Evolutionary conservation across 2,888 invertebrate genomes (phyloP).

Genomic region (Mesochorus sp.): DNA sequence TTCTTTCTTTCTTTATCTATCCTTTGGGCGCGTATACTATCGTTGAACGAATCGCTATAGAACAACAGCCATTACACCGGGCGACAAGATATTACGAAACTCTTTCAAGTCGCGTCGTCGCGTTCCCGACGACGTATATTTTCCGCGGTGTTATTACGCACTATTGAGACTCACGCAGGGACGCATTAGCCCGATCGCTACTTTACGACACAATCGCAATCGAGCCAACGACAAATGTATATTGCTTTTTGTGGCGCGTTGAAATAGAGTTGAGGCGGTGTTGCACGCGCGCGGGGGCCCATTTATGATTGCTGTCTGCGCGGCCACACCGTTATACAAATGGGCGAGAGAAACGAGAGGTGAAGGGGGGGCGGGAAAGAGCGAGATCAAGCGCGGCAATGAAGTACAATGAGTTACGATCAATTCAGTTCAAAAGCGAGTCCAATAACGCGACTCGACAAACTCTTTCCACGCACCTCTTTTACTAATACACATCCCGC

Average conservation of each 20-base stretch:
- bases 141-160: conserved; percentile 54
- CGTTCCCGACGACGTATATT: conserved; percentile 27
- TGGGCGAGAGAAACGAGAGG: neutral
- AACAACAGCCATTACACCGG: conserved; percentile 29
- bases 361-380: neutral
- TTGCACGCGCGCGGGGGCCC: conserved; percentile 34
- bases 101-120: conserved; percentile 25
- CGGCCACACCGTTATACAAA: conserved; percentile 76
- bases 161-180: conserved; percentile 32
- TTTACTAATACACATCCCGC: conserved; percentile 6
- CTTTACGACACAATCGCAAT: conserved; percentile 49
- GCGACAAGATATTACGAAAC: conserved; percentile 57
- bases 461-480: neutral
- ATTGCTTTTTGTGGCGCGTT: conserved; percentile 44
- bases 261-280: conserved; percentile 49
- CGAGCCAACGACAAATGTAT: conserved; percentile 27
- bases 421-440: conserved; percentile 69
- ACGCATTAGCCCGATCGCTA: conserved; percentile 60
- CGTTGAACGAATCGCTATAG: conserved; percentile 58
- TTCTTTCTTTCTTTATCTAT: conserved; percentile 12
- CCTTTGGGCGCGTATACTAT: conserved; percentile 39
- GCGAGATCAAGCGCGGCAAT: conserved; percentile 58
- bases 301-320: conserved; percentile 41
- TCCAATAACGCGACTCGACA: conserved; percentile 27
- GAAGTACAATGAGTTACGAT: conserved; percentile 77